Conservation (phyloP, 2,888 invertebrate species). For the Latheticus oryzae region DNA sequence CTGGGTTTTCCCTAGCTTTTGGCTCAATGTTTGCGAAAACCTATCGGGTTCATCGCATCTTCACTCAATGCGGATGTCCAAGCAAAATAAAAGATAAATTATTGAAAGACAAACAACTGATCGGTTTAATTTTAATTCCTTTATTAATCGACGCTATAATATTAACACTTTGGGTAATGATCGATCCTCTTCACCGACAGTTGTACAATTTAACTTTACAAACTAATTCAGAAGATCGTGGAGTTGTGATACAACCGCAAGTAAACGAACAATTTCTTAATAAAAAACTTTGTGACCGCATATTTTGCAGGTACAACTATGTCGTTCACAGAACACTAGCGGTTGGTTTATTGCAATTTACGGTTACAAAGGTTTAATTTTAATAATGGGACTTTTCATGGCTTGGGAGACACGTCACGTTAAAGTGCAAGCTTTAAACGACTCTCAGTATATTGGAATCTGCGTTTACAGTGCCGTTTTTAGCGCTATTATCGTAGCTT, state of each 20-base stretch:
- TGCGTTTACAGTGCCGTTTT: constrained; percentile 93
- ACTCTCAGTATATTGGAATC: constrained; percentile 93
- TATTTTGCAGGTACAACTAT: constrained; percentile 84
- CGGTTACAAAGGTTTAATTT: constrained; percentile 88
- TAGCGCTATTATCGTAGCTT: constrained; percentile 86
- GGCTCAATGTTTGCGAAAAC: constrained; percentile 97
- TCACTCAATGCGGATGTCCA: constrained; percentile 84
- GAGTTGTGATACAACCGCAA: constrained; percentile 88
- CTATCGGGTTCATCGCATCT: constrained; percentile 91
- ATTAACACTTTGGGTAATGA: constrained; percentile 83
- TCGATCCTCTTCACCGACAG: constrained; percentile 90
- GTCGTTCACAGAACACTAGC: constrained; percentile 86
- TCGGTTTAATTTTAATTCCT: constrained; percentile 84
- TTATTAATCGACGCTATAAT: constrained; percentile 86
- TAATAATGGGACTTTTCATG: constrained; percentile 93
- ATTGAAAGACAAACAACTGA: constrained; percentile 89
- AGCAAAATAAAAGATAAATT: constrained; percentile 90
- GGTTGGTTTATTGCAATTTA: constrained; percentile 93
- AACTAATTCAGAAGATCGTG: constrained; percentile 80
- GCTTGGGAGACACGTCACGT: constrained; percentile 95
- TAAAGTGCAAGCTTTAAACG: constrained; percentile 91
- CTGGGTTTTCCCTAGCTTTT: constrained; percentile 91
- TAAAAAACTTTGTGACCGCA: too few relatives aligned
- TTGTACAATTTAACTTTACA: constrained; percentile 85
- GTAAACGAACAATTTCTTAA: too few relatives aligned